Evolutionary conservation across 2,113 vertebrate genomes (phyloP).

Genomic region (Dunckerocampus dactyliophorus): DNA sequence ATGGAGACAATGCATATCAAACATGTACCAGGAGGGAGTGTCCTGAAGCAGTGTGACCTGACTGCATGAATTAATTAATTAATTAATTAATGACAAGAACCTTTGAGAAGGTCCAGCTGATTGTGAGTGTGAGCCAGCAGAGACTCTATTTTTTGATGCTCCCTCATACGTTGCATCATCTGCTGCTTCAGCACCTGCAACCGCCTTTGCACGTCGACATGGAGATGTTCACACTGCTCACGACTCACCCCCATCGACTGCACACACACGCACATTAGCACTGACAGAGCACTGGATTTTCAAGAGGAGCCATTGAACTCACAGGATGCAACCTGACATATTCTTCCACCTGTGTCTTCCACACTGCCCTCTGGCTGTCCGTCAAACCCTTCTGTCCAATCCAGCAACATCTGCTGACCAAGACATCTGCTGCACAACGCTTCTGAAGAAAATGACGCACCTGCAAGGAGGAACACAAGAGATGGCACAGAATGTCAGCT

Average conservation of each 20-base stretch:
- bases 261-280: background rate
- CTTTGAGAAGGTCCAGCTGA: conserved; percentile 53
- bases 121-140: conserved; percentile 57
- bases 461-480: conserved; percentile 53
- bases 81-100: too few species aligned
- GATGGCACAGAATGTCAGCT: too few species aligned
- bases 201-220: conserved; percentile 55
- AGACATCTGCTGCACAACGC: conserved; percentile 51
- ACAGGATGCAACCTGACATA: conserved; percentile 79
- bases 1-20: background rate
- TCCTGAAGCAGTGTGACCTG: too few species aligned
- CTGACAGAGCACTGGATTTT: background rate
- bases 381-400: conserved; percentile 75
- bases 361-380: conserved; percentile 74
- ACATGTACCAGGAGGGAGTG: background rate
- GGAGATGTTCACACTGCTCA: conserved; percentile 39
- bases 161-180: conserved; percentile 23
- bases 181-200: conserved; percentile 33
- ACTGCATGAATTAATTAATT: too few species aligned
- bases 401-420: conserved; percentile 61
- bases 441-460: conserved; percentile 79
- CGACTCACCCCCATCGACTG: conserved; percentile 26
- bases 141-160: conserved; percentile 40
- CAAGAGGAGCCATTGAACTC: conserved; percentile 24
- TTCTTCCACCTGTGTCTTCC: conserved; percentile 82